These are phyloP conservation scores for Bolinopsis microptera DNA, from an alignment of 37 sponge, comb jelly and placozoan species.

Conservation along the genomic window DNA sequence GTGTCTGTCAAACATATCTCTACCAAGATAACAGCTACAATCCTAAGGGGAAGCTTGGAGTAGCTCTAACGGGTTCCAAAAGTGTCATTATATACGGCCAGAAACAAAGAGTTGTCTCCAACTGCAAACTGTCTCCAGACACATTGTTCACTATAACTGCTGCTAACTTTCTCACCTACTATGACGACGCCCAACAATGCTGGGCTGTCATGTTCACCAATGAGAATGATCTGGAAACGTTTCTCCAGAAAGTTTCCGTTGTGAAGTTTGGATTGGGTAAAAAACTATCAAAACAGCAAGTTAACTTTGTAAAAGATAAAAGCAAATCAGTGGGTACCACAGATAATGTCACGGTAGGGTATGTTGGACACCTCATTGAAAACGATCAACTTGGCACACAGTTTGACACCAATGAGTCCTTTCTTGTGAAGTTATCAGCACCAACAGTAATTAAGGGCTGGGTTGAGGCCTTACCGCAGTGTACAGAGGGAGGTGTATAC, in stretches of 20 bases:
- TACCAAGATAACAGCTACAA: not conserved
- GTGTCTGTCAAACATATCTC: slow-evolving; percentile 16
- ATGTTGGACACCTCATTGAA: not conserved
- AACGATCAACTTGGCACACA: not conserved
- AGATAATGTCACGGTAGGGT: not conserved
- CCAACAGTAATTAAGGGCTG: not conserved
- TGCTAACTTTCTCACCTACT: slow-evolving; percentile 29
- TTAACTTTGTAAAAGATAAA: not conserved
- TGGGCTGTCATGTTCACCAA: slow-evolving; percentile 44
- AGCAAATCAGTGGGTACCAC: not conserved
- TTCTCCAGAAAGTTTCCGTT: not conserved
- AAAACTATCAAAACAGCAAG: not conserved
- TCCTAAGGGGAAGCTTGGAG: slow-evolving; percentile 21
- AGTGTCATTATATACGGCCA: slow-evolving; percentile 47
- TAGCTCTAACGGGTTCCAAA: slow-evolving; percentile 55
- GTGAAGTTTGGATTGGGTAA: not conserved
- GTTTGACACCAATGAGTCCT: slow-evolving; percentile 17
- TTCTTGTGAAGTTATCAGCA: not conserved
- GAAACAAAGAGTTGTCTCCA: slow-evolving; percentile 11
- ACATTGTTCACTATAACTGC: not conserved
- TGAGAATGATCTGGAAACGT: slow-evolving; percentile 39
- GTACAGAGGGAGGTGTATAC: not conserved
- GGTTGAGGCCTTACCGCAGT: not conserved
- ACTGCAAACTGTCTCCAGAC: not conserved
- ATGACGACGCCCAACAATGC: slow-evolving; percentile 25